Evolutionary conservation across 1,140 invertebrate species (phyloP), one percentile per base, ranked within the genome.

Genomic region (Oryctes rhinoceros): DNA sequence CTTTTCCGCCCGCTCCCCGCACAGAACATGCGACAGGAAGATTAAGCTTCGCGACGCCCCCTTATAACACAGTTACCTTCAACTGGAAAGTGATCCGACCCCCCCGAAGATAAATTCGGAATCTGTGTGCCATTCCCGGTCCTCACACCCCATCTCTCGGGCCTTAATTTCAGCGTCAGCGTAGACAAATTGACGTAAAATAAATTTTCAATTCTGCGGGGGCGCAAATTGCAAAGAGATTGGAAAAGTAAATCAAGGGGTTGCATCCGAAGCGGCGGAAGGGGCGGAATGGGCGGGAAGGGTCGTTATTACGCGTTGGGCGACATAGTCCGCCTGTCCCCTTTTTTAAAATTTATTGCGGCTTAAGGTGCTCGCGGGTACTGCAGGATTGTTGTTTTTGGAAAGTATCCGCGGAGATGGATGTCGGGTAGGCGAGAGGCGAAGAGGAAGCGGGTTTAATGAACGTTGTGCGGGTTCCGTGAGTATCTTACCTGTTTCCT

Each of bases 291-390:
- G 11, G n/a, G 4, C 1, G 49, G 13, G 49, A 13, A 53, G 49
- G n/a, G 13, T 53, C 49, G 53, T 18, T 59, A 59, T 59, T 18
- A 59, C 53, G 53, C 53, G 53, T 18, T n/a, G 7, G 53, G 53
- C 18, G 53, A 59, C 53, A 30, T 30, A 59, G 53, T 6, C 53
- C 53, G 53, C 6, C 18, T 18, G 53, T 18, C 53, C 53, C 53
- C 18, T 59, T 59, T 53, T 59, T 59, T 59, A 59, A 59, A 59
- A 59, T 59, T 59, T 59, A 59, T 59, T 59, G 53, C 53, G 53
- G 53, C 15, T 59, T 59, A 59, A 59, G 53, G 53, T 59, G 18
- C 15, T n/a, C 53, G 53, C 53, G 15, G 24, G 53, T 59, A 44
- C 53, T 59, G 53, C 53, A 3, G 53, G 15, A 59, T 59, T 59